Percentiles rank a stretch among this genome's conserved stretches.
These are phyloP conservation scores for Scaptomyza polygonia DNA, from an alignment of 2,888 invertebrate genomes.

Conservation along the genomic window DNA sequence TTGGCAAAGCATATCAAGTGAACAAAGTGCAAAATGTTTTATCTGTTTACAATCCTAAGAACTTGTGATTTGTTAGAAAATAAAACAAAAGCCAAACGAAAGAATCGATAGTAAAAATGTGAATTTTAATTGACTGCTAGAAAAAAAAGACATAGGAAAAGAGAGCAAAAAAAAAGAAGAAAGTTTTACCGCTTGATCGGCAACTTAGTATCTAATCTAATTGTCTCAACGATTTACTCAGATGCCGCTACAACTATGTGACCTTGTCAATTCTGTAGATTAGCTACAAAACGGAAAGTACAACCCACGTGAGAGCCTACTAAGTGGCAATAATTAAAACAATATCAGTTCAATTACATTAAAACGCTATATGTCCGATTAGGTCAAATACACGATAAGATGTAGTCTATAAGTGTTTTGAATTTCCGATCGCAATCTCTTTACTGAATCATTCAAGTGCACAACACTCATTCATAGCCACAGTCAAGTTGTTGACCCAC, in stretches of 20 bases:
- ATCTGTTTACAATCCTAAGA: constrained; percentile 40
- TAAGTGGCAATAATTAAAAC: constrained; percentile 41
- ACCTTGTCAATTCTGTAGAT: constrained; percentile 60
- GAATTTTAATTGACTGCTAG: neutral
- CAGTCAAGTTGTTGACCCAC: constrained; percentile 64
- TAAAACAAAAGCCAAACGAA: constrained; percentile 13
- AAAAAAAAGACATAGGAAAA: neutral
- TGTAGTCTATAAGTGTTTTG: neutral
- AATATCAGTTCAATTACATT: neutral
- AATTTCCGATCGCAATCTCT: constrained; percentile 4
- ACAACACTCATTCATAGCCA: neutral
- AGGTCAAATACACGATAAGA: constrained; percentile 11
- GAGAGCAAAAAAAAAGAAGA: constrained; percentile 3
- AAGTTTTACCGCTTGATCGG: constrained; percentile 6
- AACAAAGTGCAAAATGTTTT: constrained; percentile 42
- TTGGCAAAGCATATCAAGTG: constrained; percentile 54
- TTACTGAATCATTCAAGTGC: constrained; percentile 48
- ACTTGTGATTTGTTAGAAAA: constrained; percentile 48
- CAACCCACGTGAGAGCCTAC: constrained; percentile 33
- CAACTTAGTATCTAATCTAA: constrained; percentile 25
- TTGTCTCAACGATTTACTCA: constrained; percentile 27
- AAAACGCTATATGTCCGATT: neutral
- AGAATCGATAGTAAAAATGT: constrained; percentile 4
- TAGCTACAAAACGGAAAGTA: constrained; percentile 18
- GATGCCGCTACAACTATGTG: constrained; percentile 33